These are phyloP conservation scores for Amphiduros pacificus DNA, from an alignment of 2,888 invertebrate genomes.

Conservation along the genomic window DNA sequence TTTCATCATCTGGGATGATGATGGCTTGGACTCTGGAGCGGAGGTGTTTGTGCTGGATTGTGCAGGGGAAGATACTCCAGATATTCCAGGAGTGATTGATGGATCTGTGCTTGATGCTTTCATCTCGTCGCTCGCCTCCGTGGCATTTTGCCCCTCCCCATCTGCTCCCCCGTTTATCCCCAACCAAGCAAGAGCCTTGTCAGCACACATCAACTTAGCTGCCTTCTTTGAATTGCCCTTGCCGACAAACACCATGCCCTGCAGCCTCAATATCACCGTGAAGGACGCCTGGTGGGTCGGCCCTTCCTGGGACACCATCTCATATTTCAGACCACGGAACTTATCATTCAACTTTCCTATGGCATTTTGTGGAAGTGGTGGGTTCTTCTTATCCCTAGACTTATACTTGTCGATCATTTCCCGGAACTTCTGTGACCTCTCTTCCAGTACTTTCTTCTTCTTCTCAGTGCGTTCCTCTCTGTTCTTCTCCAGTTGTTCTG, in stretches of 20 bases:
- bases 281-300: conserved; percentile 10
- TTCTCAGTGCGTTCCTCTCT: neutral
- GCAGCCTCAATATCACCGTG: conserved; percentile 1
- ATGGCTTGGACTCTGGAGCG: too few species aligned
- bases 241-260: neutral
- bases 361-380: conserved; percentile 18
- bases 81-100: too few species aligned
- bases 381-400: conserved; percentile 12
- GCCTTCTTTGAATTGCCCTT: conserved; percentile 13
- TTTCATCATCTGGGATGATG: too few species aligned
- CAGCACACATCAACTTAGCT: conserved; percentile 9
- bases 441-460: neutral
- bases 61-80: too few species aligned
- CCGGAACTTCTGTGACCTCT: neutral
- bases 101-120: too few species aligned
- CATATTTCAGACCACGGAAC: conserved; percentile 8
- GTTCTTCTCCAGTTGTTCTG: neutral
- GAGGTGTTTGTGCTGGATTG: too few species aligned
- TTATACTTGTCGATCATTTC: conserved; percentile 4
- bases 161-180: too few species aligned
- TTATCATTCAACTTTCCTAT: conserved; percentile 15
- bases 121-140: too few species aligned
- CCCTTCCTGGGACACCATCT: conserved; percentile 6
- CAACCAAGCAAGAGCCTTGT: conserved; percentile 2
- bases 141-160: too few species aligned